Percentiles rank a stretch among this genome's conserved stretches.
phyloP scores from a whole-genome alignment of 2,797 vertebrate species.

The Chloroceryle inda region DNA sequence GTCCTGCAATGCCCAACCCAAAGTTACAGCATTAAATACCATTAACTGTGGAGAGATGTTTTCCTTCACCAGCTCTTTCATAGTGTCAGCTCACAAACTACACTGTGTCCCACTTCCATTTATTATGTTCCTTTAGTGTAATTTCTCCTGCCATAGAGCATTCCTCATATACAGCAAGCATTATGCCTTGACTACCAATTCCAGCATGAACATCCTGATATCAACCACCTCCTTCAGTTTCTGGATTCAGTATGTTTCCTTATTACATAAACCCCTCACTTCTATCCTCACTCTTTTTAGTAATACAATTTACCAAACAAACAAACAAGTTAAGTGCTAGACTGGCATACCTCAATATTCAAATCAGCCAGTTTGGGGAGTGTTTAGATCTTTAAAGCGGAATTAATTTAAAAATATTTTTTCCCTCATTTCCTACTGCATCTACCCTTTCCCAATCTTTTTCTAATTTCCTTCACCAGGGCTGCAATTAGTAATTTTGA shows the following conservation, averaged over 20 bases:
- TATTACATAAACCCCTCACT: background rate
- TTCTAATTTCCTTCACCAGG: background rate
- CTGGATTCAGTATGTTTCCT: rapidly evolving
- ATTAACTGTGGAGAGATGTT: rapidly evolving
- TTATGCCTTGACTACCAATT: background rate
- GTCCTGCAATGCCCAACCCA: rapidly evolving
- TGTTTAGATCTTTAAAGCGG: background rate
- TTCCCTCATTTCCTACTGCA: background rate
- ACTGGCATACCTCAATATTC: background rate
- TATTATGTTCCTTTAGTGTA: background rate
- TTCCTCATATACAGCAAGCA: background rate
- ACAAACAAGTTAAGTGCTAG: background rate
- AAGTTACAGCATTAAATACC: background rate
- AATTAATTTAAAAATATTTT: background rate
- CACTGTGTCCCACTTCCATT: background rate
- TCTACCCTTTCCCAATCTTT: background rate
- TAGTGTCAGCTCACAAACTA: background rate
- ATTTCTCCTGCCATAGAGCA: background rate
- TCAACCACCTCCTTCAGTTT: background rate
- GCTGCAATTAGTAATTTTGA: background rate
- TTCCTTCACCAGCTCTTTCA: background rate
- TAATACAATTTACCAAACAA: background rate
- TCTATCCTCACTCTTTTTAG: background rate
- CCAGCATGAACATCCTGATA: rapidly evolving
- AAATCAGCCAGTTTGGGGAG: background rate